Conservation (phyloP, 2,113 vertebrate genomes). For the Cebus imitator region DNA sequence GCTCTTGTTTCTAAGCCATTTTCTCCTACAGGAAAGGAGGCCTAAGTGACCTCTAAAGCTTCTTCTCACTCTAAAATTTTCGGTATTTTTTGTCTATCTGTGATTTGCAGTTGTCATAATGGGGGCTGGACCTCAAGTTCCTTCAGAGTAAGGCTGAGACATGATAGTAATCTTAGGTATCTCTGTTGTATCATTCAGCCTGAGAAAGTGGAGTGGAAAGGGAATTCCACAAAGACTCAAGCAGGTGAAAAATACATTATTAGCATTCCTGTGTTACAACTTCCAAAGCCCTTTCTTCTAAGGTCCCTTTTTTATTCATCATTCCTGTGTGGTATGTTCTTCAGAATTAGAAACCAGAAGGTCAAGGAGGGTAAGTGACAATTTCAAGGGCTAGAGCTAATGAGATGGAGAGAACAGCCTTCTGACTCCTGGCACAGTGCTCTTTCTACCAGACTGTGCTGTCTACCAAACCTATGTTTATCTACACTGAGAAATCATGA, state of each 20-base stretch:
- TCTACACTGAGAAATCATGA: slow-evolving; percentile 22
- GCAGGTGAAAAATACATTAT: not conserved
- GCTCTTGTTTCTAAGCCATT: not conserved
- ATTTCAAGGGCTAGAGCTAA: not conserved
- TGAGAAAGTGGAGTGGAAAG: not conserved
- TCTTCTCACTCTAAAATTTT: not conserved
- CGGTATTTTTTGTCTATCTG: not conserved
- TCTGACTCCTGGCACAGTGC: not conserved
- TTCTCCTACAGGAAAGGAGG: not conserved
- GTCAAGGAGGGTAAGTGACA: not conserved
- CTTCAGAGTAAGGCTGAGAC: not conserved
- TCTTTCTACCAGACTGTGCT: not conserved
- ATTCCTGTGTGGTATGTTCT: not conserved
- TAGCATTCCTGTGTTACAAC: not conserved
- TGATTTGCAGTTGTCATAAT: not conserved
- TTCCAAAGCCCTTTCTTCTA: not conserved
- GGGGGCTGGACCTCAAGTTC: not conserved
- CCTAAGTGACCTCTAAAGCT: not conserved
- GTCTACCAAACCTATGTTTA: not conserved
- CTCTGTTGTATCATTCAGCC: not conserved
- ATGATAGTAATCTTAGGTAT: not conserved
- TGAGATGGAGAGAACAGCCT: not conserved
- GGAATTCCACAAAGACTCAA: not conserved
- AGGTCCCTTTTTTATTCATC: not conserved
- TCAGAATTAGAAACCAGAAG: not conserved